Evolutionary conservation across 2,797 vertebrate species (phyloP), one percentile per base, ranked within the genome.

Genomic region (Aphelocoma californica): DNA sequence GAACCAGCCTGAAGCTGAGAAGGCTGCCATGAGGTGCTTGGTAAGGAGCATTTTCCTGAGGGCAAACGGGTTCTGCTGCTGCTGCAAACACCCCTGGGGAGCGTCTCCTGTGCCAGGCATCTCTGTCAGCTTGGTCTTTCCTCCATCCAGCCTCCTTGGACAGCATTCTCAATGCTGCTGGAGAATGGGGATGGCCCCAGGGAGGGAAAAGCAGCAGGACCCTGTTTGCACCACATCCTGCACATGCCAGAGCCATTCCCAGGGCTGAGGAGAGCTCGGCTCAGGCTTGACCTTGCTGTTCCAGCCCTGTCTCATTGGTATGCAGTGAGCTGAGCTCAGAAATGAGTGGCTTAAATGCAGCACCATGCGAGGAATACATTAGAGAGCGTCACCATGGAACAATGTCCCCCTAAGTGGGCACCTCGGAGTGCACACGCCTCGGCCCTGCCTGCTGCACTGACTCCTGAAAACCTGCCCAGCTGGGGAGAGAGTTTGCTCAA

Each of bases 311-410:
- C 85, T 95, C 66, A 92, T 95, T 88, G 88, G 62, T 95, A 92
- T 95, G 90, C 93, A 48, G 86, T 0, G 15, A 81, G 64, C 88
- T 77, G 88, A 86, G 86, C 62, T 60, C 83, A 84, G 48, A 93
- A 96, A 96, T 64, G 77, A 95, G 90, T 48, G 61, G 67, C 90
- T 94, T 95, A 92, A 90, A 94, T 84, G 88, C 90, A 84, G 66
- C 81, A 88, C 62, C 88, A 86, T 8, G 14, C 3, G 1, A 86
- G 71, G 93, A 95, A 92, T 95, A 86, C 38, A 73, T 95, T 86
- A 92, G 51, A 81, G 66, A 73, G 31, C 61, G 24, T 62, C 44
- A 31, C 58, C 70, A 69, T 31, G 60, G 80, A 95, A 42, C 36
- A 44, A 40, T 38, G 70, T 90, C 66, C 29, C 77, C 60, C 45